Percentiles rank a stretch among this genome's conserved stretches.
Conservation (phyloP, 2,888 invertebrate species). For the Scaeva pyrastri region DNA sequence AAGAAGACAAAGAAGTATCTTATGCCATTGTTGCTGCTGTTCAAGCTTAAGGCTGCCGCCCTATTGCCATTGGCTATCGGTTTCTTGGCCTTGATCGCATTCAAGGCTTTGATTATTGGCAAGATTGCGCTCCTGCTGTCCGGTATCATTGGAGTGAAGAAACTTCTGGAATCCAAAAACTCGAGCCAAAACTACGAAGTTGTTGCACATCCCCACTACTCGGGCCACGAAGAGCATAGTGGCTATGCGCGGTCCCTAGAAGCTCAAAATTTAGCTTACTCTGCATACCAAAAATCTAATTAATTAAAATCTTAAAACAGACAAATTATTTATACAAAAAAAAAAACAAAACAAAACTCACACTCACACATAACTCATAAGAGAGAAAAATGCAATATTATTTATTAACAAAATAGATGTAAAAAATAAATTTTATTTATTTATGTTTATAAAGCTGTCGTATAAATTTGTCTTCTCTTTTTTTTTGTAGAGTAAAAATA, state of each 20-base stretch:
- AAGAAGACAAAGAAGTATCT: slow-evolving; percentile 92
- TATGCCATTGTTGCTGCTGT: slow-evolving; percentile 89
- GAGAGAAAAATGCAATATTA: slow-evolving; percentile 79
- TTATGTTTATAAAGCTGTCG: slow-evolving; percentile 34
- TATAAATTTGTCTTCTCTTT: slow-evolving; percentile 55
- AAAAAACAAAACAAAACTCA: slow-evolving; percentile 56
- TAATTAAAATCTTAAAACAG: slow-evolving; percentile 46
- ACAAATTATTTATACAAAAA: too few species aligned
- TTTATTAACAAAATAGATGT: slow-evolving; percentile 67
- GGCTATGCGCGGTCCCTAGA: slow-evolving; percentile 89
- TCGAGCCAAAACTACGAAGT: slow-evolving; percentile 91
- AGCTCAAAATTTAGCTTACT: slow-evolving; percentile 90
- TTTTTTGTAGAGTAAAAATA: slow-evolving; percentile 47
- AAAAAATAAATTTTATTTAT: slow-evolving; percentile 77
- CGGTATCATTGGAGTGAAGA: slow-evolving; percentile 89
- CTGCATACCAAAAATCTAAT: slow-evolving; percentile 84
- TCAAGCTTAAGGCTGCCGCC: slow-evolving; percentile 92
- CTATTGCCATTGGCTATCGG: slow-evolving; percentile 91
- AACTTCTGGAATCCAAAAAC: slow-evolving; percentile 89
- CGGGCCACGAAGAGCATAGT: slow-evolving; percentile 84
- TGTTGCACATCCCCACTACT: slow-evolving; percentile 88
- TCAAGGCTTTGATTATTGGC: slow-evolving; percentile 93
- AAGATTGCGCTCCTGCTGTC: slow-evolving; percentile 93
- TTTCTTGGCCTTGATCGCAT: slow-evolving; percentile 90
- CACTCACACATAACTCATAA: slow-evolving; percentile 45